Base-by-base conservation (phyloP, 2,113 vertebrate genomes). In the Dasyurus viverrinus region DNA sequence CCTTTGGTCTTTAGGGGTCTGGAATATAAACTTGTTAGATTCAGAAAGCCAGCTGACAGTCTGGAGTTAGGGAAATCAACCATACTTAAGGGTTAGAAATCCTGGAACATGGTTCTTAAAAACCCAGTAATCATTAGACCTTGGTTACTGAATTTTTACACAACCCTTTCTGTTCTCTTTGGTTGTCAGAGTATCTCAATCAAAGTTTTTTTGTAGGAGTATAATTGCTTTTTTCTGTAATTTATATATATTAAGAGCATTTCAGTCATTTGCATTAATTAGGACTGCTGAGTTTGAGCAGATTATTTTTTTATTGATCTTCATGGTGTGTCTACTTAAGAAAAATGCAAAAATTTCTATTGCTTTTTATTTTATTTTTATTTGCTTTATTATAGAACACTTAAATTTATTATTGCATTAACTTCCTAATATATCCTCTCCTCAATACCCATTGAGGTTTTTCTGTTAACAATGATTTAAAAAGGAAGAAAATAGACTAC, bases 41-140 rank as follows among this genome's bases (percentile, higher is more conserved):
- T 93, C 60, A 54, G 16, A 89, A 26, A 96, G 95, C 94, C 98
- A 97, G 96, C 95, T 98, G 97, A 96, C 95, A 91, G 90, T 23
- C 24, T 93, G 76, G 90, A 96, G 91, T 91, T 50, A 90, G 95
- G 96, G 97, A 97, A 96, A 94, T 89, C 27, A 92, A 97, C 95
- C 97, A 94, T 89, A 94, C 90, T 96, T 47, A 14, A 1, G 93
- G 89, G 42, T 95, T 94, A 94, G 53, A 94, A 94, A 94, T 57
- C 94, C 91, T 42, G 94, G 89, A 92, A 92, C 16, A 0, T 5
- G 30, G 90, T 94, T 95, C 95, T 96, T 97, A 92, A 96, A 52
- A 89, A 93, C 89, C 92, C 95, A 97, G 96, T 97, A 97, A 97
- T 96, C 84, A 89, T 96, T 96, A 92, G 54, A 91, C 94, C 57